Evolutionary conservation across 2,888 invertebrate genomes (phyloP), one percentile per base, ranked within the genome.

Genomic region (Lasioglossum vierecki): DNA sequence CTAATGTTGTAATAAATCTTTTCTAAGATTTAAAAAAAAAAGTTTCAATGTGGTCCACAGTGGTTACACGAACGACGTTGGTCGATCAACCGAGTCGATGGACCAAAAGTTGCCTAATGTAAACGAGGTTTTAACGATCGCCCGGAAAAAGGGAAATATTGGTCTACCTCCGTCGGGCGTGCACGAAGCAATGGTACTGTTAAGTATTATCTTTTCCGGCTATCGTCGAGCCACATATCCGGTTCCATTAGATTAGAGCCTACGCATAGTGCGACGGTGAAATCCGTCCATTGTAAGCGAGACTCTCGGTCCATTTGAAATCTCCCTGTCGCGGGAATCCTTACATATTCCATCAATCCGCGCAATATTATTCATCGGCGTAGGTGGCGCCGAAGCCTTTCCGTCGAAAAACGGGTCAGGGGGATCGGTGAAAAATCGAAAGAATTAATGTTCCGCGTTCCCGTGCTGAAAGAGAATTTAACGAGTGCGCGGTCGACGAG

Each of bases 341-440:
- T 68, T 68, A 68, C 39, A 68, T 30, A 18, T 76, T 76, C 46
- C 66, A 49, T 13, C 44, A n/a, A 60, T 49, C 66, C 39, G 66
- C 35, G 73, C 49, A 11, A 49, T 44, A 49, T 41, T 46, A 44
- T n/a, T 66, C 66, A 44, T 66, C 18, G 35, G 46, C 22, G 22
- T 15, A 9, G 44, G 1, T 2, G 44, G 63, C 18, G 68, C 1
- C 8, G 8, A 41, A 70, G 49, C n/a, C 41, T n/a, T n/a, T 77
- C 49, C 18, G n/a, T 30, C 30, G 57, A 49, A 53, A 30, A 85
- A 44, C 71, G 26, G 41, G 41, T 77, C 35, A 18, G 30, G n/a
- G 5, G 49, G 75, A 71, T 84, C 60, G 79, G 77, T 80, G 68
- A 68, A 87, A 46, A 68, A 49, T 44, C 66, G 76, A 46, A 46